phyloP scores from a whole-genome alignment of 2,797 vertebrate species.

The Tiaroga cobitis region DNA sequence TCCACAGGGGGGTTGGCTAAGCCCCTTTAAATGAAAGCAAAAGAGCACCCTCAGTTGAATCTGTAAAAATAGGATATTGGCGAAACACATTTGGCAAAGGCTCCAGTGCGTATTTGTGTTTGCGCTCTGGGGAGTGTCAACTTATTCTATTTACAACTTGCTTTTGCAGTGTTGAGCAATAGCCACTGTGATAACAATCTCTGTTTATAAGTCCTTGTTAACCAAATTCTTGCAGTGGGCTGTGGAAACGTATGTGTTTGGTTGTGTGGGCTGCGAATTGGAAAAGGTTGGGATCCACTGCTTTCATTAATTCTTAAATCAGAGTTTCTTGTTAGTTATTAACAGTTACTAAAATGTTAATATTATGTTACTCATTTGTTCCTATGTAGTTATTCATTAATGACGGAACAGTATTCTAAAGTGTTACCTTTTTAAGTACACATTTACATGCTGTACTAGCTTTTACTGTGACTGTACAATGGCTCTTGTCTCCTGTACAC shows the following conservation, averaged over 20 bases:
- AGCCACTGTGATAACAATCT: neutral
- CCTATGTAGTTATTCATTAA: neutral
- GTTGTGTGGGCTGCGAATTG: too few relatives aligned
- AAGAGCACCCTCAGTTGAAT: neutral
- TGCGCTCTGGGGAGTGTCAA: neutral
- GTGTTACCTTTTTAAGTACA: neutral
- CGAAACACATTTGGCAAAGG: neutral
- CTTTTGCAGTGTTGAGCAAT: neutral
- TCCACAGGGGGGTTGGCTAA: neutral
- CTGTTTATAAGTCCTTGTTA: neutral
- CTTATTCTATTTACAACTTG: neutral
- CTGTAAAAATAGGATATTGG: neutral
- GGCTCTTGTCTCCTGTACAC: neutral
- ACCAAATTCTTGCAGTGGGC: neutral
- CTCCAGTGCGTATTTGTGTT: neutral
- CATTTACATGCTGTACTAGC: slow-evolving; percentile 1
- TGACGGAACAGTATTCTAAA: neutral
- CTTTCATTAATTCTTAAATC: too few relatives aligned
- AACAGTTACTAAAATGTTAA: neutral
- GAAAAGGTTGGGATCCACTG: too few relatives aligned
- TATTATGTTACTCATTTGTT: neutral
- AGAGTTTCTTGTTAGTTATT: too few relatives aligned
- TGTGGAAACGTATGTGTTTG: neutral
- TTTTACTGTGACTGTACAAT: neutral
- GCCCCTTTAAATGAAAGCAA: neutral